A percentile compares a stretch with the other conserved stretches of the same genome.
Evolutionary conservation across 2,797 vertebrate genomes (phyloP).

Genomic region (Sardinella longiceps): DNA sequence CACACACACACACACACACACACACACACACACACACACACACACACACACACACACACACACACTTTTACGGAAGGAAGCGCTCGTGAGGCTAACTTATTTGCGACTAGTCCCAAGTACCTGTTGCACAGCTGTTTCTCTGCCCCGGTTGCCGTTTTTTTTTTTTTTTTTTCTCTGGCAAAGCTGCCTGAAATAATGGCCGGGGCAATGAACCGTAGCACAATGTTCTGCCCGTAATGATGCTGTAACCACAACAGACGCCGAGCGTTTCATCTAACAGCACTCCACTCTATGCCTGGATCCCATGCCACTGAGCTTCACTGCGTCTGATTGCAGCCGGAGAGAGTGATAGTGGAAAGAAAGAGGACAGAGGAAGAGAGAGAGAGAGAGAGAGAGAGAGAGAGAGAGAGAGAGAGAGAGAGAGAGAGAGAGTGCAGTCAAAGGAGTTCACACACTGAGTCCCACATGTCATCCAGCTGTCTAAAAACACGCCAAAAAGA

Average conservation of each 20-base stretch:
- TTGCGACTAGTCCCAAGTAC: constrained; percentile 45
- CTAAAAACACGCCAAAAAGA: constrained; percentile 2
- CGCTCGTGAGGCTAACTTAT: background rate
- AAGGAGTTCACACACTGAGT: background rate
- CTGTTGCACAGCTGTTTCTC: constrained; percentile 51
- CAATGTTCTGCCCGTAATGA: constrained; percentile 58
- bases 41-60: constrained; percentile 4
- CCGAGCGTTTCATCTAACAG: constrained; percentile 46
- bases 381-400: background rate
- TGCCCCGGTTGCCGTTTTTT: background rate
- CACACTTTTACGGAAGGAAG: background rate
- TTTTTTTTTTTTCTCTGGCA: background rate
- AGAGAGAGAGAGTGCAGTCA: constrained; percentile 5
- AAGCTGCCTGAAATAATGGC: constrained; percentile 55
- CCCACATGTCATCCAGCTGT: constrained; percentile 15
- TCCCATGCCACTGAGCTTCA: constrained; percentile 36
- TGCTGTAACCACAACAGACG: constrained; percentile 62
- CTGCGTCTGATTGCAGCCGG: background rate
- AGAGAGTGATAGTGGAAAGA: background rate
- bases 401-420: background rate
- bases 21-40: background rate
- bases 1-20: background rate
- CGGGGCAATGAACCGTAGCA: constrained; percentile 61
- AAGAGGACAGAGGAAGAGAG: background rate
- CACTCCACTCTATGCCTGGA: constrained; percentile 13